Evolutionary conservation across 2,888 invertebrate genomes (phyloP), one percentile per base, ranked within the genome.

Genomic region (Gryllus longicercus): DNA sequence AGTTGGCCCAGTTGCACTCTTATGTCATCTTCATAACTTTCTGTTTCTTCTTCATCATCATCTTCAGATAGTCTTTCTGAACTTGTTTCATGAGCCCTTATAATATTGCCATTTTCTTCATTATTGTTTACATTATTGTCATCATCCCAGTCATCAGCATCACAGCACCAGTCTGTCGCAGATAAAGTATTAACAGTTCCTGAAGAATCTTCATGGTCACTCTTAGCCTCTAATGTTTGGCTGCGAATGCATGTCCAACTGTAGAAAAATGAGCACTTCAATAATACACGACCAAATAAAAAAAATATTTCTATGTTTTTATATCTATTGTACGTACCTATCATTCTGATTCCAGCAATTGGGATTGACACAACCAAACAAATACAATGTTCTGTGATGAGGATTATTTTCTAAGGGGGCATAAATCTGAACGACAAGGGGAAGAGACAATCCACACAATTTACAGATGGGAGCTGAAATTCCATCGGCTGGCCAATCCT

Each of bases 301-400:
- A 63, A 18, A 63, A n/a, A 63, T 18, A n/a, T 8, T n/a, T 63
- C 3, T 8, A 38, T 38, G 8, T 5, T 38, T 38, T 38, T 38
- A 38, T 38, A 38, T 38, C 8, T 38, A 4, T 0, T 38, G 8
- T 5, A 81, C 14, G 81, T 88, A 93, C 93, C 95, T 94, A 85
- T 95, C 94, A 79, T 91, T 91, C 84, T 92, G 92, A 85, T 91
- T 94, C 92, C 96, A 96, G 86, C 96, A 97, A 82, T 92, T 91
- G 11, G 95, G 93, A 88, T 93, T 95, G 77, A 95, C 90, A 85
- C 97, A 97, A 0, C 93, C 93, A 86, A 96, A 96, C 80, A 96
- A 88, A 87, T 96, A 96, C 2, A 97, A 87, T n/a, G 94, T 95
- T 81, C 97, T 91, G 87, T 96, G 96, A 84, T 93, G 95, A 76